Evolutionary conservation across 1,140 invertebrate genomes (phyloP), one percentile per base, ranked within the genome.

Genomic region (Drosophila pruinosa): DNA sequence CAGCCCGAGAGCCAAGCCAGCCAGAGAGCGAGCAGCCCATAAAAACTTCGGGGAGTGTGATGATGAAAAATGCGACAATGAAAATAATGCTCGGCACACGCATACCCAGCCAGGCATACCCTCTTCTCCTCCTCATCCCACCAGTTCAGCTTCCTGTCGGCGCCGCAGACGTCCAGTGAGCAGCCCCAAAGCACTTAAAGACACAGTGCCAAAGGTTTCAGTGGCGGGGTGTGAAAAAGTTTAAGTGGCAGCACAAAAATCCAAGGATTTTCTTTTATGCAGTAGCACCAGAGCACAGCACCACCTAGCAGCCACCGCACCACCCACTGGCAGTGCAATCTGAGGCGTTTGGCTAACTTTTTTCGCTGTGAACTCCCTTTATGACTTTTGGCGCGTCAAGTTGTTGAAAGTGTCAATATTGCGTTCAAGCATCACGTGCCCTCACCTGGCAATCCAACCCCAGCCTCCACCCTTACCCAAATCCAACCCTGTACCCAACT

Each of bases 61-160:
- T 88, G 88, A 89, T 89, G 86, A 89, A 89, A 89, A 89, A 89
- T 89, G 86, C 78, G 86, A 88, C 86, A 89, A 90, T 89, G 86
- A 89, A 90, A 89, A 79, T 88, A 89, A 90, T 88, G 76, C 75
- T 72, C 58, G 58, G 63, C 78, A 88, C 82, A 81, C 71, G 59
- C 85, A 85, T 58, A 47, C 61, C 62, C 43, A 54, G 31, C 12
- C 22, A n/a, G n/a, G 3, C 21, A 28, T 22, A 14, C 68, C 45
- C 22, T 12, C 17, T 28, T 15, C 24, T 34, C 39, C 53, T 28
- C 34, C 39, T 28, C n/a, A n/a, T 47, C 52, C 28, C 22, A 31
- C 26, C 57, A 31, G 31, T 19, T 19, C 45, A 57, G 21, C 70
- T 39, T 38, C 56, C 22, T 26, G 17, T 47, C 58, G 43, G 43